Evolutionary conservation across 2,797 vertebrate genomes (phyloP).

Genomic region (Spheniscus humboldti): DNA sequence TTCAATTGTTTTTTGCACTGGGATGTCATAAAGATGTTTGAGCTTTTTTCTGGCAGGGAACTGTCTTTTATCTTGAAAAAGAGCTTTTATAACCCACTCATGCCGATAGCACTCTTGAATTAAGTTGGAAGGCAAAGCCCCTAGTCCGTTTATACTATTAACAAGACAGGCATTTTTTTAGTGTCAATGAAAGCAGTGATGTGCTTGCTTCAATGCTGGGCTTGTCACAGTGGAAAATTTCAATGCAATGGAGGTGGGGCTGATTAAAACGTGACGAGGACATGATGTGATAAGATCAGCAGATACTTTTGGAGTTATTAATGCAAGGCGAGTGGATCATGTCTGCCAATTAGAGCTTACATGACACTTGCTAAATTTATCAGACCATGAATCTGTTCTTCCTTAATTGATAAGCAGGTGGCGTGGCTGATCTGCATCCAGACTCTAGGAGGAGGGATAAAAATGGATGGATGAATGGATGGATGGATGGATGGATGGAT

Average conservation of each 20-base stretch:
- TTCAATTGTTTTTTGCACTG: constrained; percentile 30
- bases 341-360: background rate
- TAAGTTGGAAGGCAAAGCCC: constrained; percentile 43
- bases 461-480: background rate
- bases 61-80: constrained; percentile 58
- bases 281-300: constrained; percentile 1
- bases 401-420: constrained; percentile 24
- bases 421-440: constrained; percentile 6
- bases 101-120: constrained; percentile 23
- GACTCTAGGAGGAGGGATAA: background rate
- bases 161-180: constrained; percentile 44
- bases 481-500: background rate
- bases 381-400: constrained; percentile 28
- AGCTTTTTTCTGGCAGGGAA: constrained; percentile 8
- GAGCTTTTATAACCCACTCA: constrained; percentile 48
- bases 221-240: background rate
- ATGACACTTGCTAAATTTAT: constrained; percentile 2
- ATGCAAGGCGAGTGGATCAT: background rate
- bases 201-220: background rate
- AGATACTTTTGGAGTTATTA: constrained; percentile 1
- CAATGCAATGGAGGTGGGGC: background rate
- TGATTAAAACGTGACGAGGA: constrained; percentile 23
- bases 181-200: background rate
- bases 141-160: constrained; percentile 50
- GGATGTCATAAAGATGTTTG: constrained; percentile 39